phyloP scores from a whole-genome alignment of 2,113 vertebrate genomes.

The Notiomystis cincta region DNA sequence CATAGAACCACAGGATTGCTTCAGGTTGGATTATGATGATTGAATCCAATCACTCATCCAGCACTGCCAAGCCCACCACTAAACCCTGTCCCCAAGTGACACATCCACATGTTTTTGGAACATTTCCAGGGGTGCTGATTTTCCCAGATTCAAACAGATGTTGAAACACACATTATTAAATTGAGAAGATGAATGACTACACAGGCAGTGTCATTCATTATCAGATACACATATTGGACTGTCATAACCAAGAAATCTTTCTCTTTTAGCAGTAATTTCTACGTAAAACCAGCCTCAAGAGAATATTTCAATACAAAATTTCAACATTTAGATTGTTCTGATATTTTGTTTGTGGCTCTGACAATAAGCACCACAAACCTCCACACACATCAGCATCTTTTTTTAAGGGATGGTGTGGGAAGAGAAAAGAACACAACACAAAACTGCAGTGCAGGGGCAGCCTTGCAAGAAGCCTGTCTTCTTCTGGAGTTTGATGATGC shows the following conservation, averaged over 20 bases:
- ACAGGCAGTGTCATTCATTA: background rate
- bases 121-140: background rate
- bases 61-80: background rate
- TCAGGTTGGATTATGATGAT: background rate
- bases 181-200: background rate
- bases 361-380: background rate
- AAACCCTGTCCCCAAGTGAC: background rate
- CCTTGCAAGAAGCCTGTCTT: background rate
- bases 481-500: background rate
- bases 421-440: background rate
- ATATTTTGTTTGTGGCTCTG: background rate
- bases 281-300: background rate
- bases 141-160: background rate
- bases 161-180: background rate
- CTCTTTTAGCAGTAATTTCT: background rate
- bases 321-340: background rate
- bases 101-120: background rate
- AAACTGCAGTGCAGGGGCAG: background rate
- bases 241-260: background rate
- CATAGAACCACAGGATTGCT: background rate
- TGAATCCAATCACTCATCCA: background rate
- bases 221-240: background rate
- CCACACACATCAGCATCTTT: accelerated
- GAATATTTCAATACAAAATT: background rate
- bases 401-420: background rate